These are phyloP conservation scores for Drosophila malerkotliana DNA, from an alignment of 1,140 invertebrate genomes.

Conservation along the genomic window DNA sequence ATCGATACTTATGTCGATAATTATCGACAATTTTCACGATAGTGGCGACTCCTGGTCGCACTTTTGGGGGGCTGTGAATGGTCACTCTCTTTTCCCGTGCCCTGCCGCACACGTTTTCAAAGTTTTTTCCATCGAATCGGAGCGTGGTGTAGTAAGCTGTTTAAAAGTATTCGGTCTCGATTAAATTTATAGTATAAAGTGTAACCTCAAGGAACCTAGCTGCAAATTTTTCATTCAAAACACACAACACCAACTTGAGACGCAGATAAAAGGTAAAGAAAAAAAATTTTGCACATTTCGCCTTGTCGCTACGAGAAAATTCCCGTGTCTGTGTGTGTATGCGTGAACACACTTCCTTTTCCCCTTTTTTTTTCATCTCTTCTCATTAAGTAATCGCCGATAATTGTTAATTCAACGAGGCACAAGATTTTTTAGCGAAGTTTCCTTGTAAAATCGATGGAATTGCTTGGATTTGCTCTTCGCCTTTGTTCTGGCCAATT, in stretches of 20 bases:
- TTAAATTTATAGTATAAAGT: slow-evolving; percentile 61
- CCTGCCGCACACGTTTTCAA: neutral
- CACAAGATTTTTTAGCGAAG: neutral
- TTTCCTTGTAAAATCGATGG: slow-evolving; percentile 69
- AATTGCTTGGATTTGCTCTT: neutral
- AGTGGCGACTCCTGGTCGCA: no score
- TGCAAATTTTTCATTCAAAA: slow-evolving; percentile 34
- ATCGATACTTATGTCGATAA: no score
- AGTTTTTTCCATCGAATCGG: slow-evolving; percentile 29
- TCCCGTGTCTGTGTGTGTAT: slow-evolving; percentile 37
- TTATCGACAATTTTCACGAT: no score
- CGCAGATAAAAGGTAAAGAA: slow-evolving; percentile 49
- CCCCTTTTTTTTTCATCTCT: slow-evolving; percentile 8
- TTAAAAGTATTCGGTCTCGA: slow-evolving; percentile 53
- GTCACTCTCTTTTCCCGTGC: no score
- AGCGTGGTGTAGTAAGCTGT: slow-evolving; percentile 62
- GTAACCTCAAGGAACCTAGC: slow-evolving; percentile 31
- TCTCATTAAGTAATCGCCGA: slow-evolving; percentile 71
- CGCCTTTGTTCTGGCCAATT: slow-evolving; percentile 27
- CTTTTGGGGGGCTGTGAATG: no score
- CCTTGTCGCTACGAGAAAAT: slow-evolving; percentile 6
- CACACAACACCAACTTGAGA: slow-evolving; percentile 28
- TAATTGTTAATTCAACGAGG: slow-evolving; percentile 27
- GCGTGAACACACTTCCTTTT: slow-evolving; percentile 49
- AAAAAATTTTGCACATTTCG: slow-evolving; percentile 35